Base-by-base conservation (phyloP, 2,888 invertebrate genomes). In the Caenorhabditis zanzibari region DNA sequence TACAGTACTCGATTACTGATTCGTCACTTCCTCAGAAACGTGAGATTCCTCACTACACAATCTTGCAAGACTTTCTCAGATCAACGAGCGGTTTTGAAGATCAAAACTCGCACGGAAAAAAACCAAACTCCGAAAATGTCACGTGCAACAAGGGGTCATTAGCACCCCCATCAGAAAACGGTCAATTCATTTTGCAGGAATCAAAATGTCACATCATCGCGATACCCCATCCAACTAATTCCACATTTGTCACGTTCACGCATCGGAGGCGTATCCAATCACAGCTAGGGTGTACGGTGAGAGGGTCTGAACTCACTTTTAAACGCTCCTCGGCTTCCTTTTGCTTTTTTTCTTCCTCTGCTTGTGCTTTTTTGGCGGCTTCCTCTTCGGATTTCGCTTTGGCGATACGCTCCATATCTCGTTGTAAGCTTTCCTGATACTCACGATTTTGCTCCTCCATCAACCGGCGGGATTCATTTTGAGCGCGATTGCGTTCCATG, bases 401-500 rank as follows among this genome's bases (percentile, higher is more conserved):
- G 0, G 71, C 76, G 10, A 75, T 75, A 28, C 80, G 59, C 12
- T 76, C 76, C 24, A 80, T 16, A 73, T 84, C 84, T 7, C 32
- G 38, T 61, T 81, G 58, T 24, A 84, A 49, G 61, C 75, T 76
- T 9, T 75, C 61, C 44, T 84, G 54, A 24, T 84, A 84, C 35
- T 84, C 80, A 2, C 79, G 75, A 24, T 84, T 84, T 26, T 84
- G 84, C 54, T 77, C 76, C 19, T 83, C 69, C 83, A 83, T 83
- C 12, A 83, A 52, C 9, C 54, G 47, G 1, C 83, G 54, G 2
- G 74, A n/a, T 38, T 83, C 83, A 9, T 56, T 69, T 61, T 56
- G 49, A 3, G 19, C 24, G 22, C 56, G 19, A 41, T 74, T 66
- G 14, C 77, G 54, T n/a, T 71, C 56, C 12, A 49, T 56, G 4